Conservation (phyloP, 2,797 vertebrate species). For the Remorina albescens region DNA sequence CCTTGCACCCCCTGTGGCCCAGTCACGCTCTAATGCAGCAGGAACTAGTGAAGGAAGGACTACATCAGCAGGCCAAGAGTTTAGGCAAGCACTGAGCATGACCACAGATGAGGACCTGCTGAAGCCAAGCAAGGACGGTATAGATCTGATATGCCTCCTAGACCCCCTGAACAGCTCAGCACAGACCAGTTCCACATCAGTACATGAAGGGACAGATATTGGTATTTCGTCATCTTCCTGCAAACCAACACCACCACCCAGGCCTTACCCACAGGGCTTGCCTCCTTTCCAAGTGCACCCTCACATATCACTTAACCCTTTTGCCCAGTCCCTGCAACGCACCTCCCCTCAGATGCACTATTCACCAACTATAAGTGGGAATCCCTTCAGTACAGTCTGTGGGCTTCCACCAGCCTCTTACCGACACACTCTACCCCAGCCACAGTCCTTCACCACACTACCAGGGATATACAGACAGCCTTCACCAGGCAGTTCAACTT, state of each 20-base stretch:
- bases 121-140: conserved; percentile 79
- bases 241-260: conserved; percentile 78
- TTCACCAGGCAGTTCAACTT: conserved; percentile 75
- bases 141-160: conserved; percentile 90
- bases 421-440: conserved; percentile 77
- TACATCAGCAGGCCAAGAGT: conserved; percentile 77
- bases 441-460: conserved; percentile 84
- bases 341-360: conserved; percentile 83
- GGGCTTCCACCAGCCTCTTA: conserved; percentile 80
- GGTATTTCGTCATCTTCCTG: conserved; percentile 55
- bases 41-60: conserved; percentile 76
- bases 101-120: conserved; percentile 81
- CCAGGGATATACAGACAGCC: conserved; percentile 88
- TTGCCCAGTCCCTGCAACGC: conserved; percentile 83
- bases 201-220: conserved; percentile 54
- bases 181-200: conserved; percentile 49
- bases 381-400: conserved; percentile 86
- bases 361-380: conserved; percentile 78
- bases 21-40: conserved; percentile 72
- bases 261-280: conserved; percentile 79
- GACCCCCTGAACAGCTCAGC: conserved; percentile 86
- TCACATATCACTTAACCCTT: conserved; percentile 89
- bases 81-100: conserved; percentile 76
- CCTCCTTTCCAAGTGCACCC: conserved; percentile 78
- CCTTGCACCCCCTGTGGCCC: conserved; percentile 84